Base-by-base conservation (phyloP, 2,113 vertebrate species). In the Fulmarus glacialis region DNA sequence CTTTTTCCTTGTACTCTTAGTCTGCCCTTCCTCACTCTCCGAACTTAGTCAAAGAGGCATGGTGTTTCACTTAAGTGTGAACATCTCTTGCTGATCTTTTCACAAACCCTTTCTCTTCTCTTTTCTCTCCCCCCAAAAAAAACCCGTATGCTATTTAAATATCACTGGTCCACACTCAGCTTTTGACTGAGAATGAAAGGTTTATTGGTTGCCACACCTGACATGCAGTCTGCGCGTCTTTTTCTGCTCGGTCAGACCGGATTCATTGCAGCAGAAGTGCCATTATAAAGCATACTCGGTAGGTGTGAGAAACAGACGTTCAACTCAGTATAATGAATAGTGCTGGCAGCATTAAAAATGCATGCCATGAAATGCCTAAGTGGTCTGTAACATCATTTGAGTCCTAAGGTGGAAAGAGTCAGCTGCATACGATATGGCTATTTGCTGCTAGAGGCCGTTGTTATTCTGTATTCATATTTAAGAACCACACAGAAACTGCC, bases 321-420 rank as follows among this genome's bases (percentile, higher is more conserved):
- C 43, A 47, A 47, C 30, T 93, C 19, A 29, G 10, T 77, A 22
- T 55, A 91, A 84, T 90, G 63, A 90, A 66, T 53, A 86, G 82
- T 82, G 34, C 66, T 80, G 71, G 21, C 20, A 43, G 38, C 70
- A 87, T 96, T 93, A 93, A 89, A 96, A 96, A 85, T 93, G 16
- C 52, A 87, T 89, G 56, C 34, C 38, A n/a, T 95, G 60, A 79
- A 74, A 50, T 55, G 47, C 77, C 26, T 45, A 42, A 96, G 62
- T 90, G 66, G 30, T 74, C 74, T 77, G 58, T 34, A 85, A 18
- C 7, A n/a, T 56, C 19, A 6, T 93, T 89, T 82, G 68, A 87
- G 52, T 87, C 68, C 38, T 75, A 40, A 93, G 66, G 23, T 87
- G 43, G 48, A 66, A 79, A 80, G 67, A 92, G 62, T 93, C 84